Conservation (phyloP, 2,797 vertebrate genomes). For the Xerus rutilus region DNA sequence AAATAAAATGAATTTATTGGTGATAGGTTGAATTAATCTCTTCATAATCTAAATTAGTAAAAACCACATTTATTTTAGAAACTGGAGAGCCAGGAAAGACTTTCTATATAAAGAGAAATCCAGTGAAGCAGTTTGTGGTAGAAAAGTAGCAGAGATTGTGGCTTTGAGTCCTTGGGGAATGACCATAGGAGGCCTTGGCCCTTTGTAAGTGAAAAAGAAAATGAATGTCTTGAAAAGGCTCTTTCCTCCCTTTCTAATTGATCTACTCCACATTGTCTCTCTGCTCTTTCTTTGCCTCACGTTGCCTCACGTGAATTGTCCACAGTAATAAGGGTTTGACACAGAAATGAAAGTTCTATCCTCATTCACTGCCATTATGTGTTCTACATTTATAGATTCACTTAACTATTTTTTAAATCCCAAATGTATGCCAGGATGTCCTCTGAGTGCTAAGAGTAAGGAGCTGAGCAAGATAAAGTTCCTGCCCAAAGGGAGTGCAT, state of each 20-base stretch:
- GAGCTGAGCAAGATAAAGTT: not conserved
- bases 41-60: slow-evolving; percentile 8
- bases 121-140: not conserved
- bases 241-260: not conserved
- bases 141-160: not conserved
- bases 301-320: not conserved
- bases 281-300: not conserved
- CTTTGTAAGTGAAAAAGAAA: not conserved
- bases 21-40: not conserved
- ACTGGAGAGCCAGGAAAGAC: not conserved
- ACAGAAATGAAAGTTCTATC: not conserved
- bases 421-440: not conserved
- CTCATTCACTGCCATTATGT: not conserved
- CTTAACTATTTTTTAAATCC: not conserved
- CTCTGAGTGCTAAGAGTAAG: not conserved
- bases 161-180: not conserved
- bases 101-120: not conserved
- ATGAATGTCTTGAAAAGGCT: not conserved
- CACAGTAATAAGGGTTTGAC: not conserved
- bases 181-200: accelerated
- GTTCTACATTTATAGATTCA: not conserved
- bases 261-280: not conserved
- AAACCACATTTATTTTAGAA: not conserved
- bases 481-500: not conserved
- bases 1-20: not conserved